Evolutionary conservation across 2,888 invertebrate species (phyloP), one percentile per base, ranked within the genome.

Genomic region (Horisme vitalbata): DNA sequence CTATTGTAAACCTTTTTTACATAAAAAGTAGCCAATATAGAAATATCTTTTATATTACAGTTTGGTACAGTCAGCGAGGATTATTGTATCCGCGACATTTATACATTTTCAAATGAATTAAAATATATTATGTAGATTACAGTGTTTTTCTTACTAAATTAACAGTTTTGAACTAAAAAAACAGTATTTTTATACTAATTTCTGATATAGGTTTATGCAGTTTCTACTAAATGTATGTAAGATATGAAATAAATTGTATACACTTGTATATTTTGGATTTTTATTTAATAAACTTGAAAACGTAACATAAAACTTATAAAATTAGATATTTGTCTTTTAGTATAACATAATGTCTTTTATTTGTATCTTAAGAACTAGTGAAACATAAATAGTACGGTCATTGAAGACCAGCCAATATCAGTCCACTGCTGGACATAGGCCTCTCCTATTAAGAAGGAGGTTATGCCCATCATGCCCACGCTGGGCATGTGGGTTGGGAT

Each of bases 121-220:
- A 5, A 27, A 11, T 27, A n/a, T n/a, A n/a, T n/a, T 27, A 27
- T 9, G 27, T 11, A 27, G 12, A 11, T 20, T 21, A 12, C 2
- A 10, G 11, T 26, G 4, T 2, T 26, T 62, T 54, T 63, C 57
- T 63, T 61, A 61, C 60, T 43, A 55, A 66, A 57, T 59, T 50
- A 59, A 55, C 47, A 34, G 48, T 61, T 60, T 55, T 59, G 7
- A 33, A 31, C 57, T 57, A 62, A 28, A 55, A 68, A 66, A 70
- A 72, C 84, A 83, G 83, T 88, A 88, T 88, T 88, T 88, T 88
- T 87, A 65, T 88, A 88, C 83, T 84, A 82, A 83, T 86, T 84
- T 79, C 79, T 69, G 70, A 74, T 66, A 71, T 71, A 75, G 77
- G 77, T 81, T 79, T 78, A 80, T 67, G 74, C 75, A 69, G 68